These are phyloP conservation scores for Varanus salvator DNA, from an alignment of 2,113 vertebrate species.

Conservation along the genomic window DNA sequence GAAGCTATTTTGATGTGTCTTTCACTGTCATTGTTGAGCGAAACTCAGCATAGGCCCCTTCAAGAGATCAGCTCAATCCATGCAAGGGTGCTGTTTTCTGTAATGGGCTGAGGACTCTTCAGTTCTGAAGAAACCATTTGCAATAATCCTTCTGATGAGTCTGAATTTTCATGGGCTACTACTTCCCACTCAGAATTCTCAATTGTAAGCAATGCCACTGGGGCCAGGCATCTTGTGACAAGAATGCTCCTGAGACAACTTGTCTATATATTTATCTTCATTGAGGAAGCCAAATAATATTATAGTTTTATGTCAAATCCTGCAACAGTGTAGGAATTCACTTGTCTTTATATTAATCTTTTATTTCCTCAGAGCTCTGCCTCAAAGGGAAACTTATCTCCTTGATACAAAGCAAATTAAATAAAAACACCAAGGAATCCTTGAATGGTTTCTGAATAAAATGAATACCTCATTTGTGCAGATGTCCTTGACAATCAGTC, in stretches of 20 bases:
- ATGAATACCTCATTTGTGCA: constrained; percentile 71
- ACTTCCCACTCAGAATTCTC: constrained; percentile 21
- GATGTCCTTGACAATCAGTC: constrained; percentile 71
- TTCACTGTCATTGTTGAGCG: neutral
- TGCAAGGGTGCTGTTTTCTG: neutral
- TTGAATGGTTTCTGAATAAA: constrained; percentile 69
- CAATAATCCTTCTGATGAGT: constrained; percentile 3
- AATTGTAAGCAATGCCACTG: constrained; percentile 11
- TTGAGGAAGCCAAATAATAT: constrained; percentile 38
- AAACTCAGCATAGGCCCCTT: neutral
- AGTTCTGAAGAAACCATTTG: constrained; percentile 12
- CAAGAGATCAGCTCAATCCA: neutral
- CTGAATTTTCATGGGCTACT: neutral
- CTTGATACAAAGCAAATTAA: constrained; percentile 72
- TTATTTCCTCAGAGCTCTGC: constrained; percentile 67
- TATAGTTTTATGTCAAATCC: constrained; percentile 66
- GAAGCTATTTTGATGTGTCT: neutral
- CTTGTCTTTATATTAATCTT: constrained; percentile 72
- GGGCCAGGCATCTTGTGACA: constrained; percentile 37
- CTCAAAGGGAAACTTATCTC: constrained; percentile 68
- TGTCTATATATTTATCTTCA: constrained; percentile 36
- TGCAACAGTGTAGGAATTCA: constrained; percentile 53
- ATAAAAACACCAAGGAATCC: constrained; percentile 73
- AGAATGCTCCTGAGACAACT: constrained; percentile 21
- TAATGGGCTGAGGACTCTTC: neutral